Evolutionary conservation across 2,888 invertebrate genomes (phyloP).

Genomic region (Stictocephala bisonia): DNA sequence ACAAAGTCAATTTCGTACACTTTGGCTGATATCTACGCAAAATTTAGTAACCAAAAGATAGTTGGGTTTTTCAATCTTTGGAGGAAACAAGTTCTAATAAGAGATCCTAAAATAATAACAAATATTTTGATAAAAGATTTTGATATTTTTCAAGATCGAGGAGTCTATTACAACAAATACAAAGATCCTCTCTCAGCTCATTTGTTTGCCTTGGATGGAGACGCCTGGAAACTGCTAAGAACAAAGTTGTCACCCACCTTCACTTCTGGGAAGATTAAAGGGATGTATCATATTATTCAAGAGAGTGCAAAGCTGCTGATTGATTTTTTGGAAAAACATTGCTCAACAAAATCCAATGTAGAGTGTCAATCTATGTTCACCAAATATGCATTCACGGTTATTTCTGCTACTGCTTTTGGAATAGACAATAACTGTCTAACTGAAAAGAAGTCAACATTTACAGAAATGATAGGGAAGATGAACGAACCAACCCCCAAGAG

Average conservation of each 20-base stretch:
- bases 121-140: constrained; percentile 45
- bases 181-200: constrained; percentile 44
- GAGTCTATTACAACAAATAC: constrained; percentile 43
- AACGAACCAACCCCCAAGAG: constrained; percentile 13
- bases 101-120: constrained; percentile 37
- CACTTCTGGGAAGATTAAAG: constrained; percentile 67
- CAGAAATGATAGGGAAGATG: constrained; percentile 53
- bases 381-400: constrained; percentile 59
- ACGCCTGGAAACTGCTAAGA: constrained; percentile 66
- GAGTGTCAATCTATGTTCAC: constrained; percentile 59
- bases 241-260: constrained; percentile 66
- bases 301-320: constrained; percentile 61
- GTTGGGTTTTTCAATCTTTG: constrained; percentile 39
- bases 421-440: constrained; percentile 71
- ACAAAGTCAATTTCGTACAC: neutral
- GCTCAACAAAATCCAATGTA: constrained; percentile 48
- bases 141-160: constrained; percentile 40
- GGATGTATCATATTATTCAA: constrained; percentile 64
- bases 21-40: constrained; percentile 16
- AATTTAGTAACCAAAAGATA: neutral
- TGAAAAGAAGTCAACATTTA: constrained; percentile 69
- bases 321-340: constrained; percentile 51
- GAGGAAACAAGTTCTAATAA: constrained; percentile 27
- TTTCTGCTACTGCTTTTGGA: constrained; percentile 60
- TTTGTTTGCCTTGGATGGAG: constrained; percentile 61